phyloP scores from a whole-genome alignment of 2,888 invertebrate species.

The Schizotus pectinicornis region DNA sequence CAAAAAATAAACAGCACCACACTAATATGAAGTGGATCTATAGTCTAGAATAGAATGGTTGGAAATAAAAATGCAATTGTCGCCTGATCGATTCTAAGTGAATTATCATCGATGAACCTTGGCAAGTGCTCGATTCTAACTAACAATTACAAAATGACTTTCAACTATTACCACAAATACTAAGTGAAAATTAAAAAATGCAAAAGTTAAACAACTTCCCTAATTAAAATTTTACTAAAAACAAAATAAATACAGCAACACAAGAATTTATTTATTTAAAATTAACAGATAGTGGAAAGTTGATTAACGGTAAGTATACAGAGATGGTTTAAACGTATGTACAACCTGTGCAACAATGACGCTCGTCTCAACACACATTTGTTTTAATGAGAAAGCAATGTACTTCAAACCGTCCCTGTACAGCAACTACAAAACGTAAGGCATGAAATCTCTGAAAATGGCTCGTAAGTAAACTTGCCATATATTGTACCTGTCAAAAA shows the following conservation, averaged over 20 bases:
- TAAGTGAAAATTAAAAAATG: slow-evolving; percentile 35
- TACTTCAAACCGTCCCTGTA: slow-evolving; percentile 32
- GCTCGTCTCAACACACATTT: background rate
- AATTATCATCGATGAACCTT: slow-evolving; percentile 37
- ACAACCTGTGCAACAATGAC: slow-evolving; percentile 19
- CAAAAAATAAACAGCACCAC: slow-evolving; percentile 31
- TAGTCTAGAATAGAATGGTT: slow-evolving; percentile 30
- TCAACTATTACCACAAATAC: slow-evolving; percentile 38
- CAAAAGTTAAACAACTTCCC: slow-evolving; percentile 36
- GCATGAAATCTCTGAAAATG: slow-evolving; percentile 31
- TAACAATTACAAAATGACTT: slow-evolving; percentile 40
- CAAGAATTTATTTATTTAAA: slow-evolving; percentile 15
- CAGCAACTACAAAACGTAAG: slow-evolving; percentile 27
- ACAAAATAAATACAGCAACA: slow-evolving; percentile 16
- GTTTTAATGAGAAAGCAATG: background rate
- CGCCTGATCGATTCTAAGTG: slow-evolving; percentile 26
- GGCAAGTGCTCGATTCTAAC: slow-evolving; percentile 42
- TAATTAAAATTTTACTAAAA: slow-evolving; percentile 15
- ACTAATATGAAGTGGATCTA: slow-evolving; percentile 28
- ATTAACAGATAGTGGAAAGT: slow-evolving; percentile 30
- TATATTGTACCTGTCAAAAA: slow-evolving; percentile 19
- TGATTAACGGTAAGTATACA: slow-evolving; percentile 34
- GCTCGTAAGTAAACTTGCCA: slow-evolving; percentile 29
- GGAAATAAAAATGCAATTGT: slow-evolving; percentile 31
- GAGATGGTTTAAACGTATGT: slow-evolving; percentile 33